phyloP scores from a whole-genome alignment of 2,888 invertebrate genomes.

The Philopedon plagiatum region DNA sequence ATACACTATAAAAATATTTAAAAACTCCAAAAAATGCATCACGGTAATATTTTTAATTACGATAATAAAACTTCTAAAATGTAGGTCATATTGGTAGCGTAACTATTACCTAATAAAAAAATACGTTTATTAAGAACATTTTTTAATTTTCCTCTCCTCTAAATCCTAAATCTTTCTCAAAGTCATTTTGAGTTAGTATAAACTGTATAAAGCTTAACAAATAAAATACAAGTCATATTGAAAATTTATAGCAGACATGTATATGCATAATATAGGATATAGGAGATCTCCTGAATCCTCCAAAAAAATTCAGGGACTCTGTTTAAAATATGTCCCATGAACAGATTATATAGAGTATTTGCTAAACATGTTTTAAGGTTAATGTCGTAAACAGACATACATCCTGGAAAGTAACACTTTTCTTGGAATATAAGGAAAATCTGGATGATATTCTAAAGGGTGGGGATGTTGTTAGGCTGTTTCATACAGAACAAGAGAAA shows the following conservation, averaged over 20 bases:
- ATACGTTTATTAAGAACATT: conserved; percentile 36
- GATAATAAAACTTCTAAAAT: conserved; percentile 58
- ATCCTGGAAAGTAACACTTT: conserved; percentile 98
- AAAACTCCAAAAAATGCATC: conserved; percentile 51
- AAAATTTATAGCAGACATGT: no score
- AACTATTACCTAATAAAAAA: conserved; percentile 42
- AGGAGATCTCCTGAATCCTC: conserved; percentile 94
- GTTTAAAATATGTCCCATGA: conserved; percentile 96
- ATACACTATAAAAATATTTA: conserved; percentile 54
- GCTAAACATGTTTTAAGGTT: conserved; percentile 66
- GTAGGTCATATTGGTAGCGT: conserved; percentile 63
- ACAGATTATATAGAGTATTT: no score
- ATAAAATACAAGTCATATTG: no score
- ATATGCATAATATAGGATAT: no score
- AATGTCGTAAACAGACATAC: conserved; percentile 95
- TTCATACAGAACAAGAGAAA: conserved; percentile 91
- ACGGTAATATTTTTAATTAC: conserved; percentile 62
- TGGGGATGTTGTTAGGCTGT: conserved; percentile 84
- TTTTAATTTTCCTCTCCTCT: conserved; percentile 4
- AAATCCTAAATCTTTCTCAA: no score
- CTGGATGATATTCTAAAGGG: conserved; percentile 97
- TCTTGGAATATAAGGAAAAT: conserved; percentile 97
- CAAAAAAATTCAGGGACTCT: conserved; percentile 98
- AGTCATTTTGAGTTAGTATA: no score
- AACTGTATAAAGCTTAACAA: no score